Conservation (phyloP, 2,888 invertebrate genomes). For the Drosophila longiperda region DNA sequence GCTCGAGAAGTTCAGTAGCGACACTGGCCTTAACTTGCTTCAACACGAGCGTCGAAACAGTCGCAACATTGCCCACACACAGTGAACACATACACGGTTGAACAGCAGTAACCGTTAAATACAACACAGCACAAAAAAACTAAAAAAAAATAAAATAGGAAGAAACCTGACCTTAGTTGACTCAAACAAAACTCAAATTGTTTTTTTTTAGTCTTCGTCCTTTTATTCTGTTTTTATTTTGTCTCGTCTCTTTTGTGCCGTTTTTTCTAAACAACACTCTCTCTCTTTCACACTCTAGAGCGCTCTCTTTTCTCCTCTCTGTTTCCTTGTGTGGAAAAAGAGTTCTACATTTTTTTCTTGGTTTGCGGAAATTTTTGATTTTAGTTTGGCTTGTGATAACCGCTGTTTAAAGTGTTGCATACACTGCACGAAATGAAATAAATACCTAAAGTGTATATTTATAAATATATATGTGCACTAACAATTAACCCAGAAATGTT, state of each 20-base stretch:
- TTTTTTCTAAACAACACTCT: conserved; percentile 69
- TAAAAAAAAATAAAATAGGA: neutral
- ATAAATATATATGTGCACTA: neutral
- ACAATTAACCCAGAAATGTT: neutral
- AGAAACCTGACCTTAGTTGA: conserved; percentile 50
- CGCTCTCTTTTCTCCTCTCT: neutral
- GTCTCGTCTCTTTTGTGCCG: conserved; percentile 70
- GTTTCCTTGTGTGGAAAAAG: conserved; percentile 37
- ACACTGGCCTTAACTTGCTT: conserved; percentile 42
- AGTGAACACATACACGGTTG: neutral
- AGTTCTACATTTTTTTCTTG: conserved; percentile 60
- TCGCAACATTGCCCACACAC: conserved; percentile 57
- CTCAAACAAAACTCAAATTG: conserved; percentile 6
- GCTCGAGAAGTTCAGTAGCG: conserved; percentile 37
- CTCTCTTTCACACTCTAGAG: neutral
- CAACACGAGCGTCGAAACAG: conserved; percentile 70
- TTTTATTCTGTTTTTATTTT: conserved; percentile 39
- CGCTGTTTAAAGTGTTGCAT: conserved; percentile 18
- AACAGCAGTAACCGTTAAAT: conserved; percentile 25
- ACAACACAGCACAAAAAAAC: neutral
- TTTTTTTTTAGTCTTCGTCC: conserved; percentile 7
- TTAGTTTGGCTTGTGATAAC: conserved; percentile 1
- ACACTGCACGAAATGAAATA: conserved; percentile 8
- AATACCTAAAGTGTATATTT: neutral
- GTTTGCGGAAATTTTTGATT: neutral